Base-by-base conservation (phyloP, 2,797 vertebrate genomes). In the Pristis pectinata region DNA sequence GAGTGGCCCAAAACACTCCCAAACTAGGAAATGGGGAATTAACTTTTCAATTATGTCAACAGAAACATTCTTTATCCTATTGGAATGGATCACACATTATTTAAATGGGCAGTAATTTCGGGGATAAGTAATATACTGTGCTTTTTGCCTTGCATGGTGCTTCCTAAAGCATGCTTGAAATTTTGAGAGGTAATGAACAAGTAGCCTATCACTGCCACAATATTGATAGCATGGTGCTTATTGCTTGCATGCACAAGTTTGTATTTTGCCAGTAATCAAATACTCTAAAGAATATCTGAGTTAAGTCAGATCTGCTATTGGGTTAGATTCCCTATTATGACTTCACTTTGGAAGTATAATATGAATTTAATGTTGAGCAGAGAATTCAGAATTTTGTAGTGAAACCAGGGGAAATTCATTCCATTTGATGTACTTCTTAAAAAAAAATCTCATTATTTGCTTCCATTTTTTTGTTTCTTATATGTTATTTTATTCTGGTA, bases 31-130 rank as follows among this genome's bases (percentile, higher is more conserved):
- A n/a, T n/a, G 56, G 49, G 34, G 24, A 13, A 11, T 85, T 9
- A 56, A 37, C n/a, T 41, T 67, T 91, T 61, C 34, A 91, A n/a
- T 59, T 59, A 87, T 34, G 4, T 59, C 53, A 59, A 59, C 13
- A 17, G 7, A 91, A 41, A 67, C 4, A 67, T 67, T 91, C 19
- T 19, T 67, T 91, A 41, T 91, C 92, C 92, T 94, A 76, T n/a
- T 94, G 70, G 67, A 94, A 76, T 94, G 92, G 92, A 94, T 94
- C 92, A 94, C 92, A 94, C 92, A 94, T 94, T 94, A 76, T 34
- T 74, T 76, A 76, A 49, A 27, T 34, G 72, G 27, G 27, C 70
- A 72, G 44, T 49, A 53, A 72, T 76, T 53, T 70, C 56, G 24
- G 72, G 49, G 92, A 74, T 74, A 44, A 94, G 8, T 76, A 72